Evolutionary conservation across 1,140 invertebrate genomes (phyloP).

Genomic region (Spodoptera litura): DNA sequence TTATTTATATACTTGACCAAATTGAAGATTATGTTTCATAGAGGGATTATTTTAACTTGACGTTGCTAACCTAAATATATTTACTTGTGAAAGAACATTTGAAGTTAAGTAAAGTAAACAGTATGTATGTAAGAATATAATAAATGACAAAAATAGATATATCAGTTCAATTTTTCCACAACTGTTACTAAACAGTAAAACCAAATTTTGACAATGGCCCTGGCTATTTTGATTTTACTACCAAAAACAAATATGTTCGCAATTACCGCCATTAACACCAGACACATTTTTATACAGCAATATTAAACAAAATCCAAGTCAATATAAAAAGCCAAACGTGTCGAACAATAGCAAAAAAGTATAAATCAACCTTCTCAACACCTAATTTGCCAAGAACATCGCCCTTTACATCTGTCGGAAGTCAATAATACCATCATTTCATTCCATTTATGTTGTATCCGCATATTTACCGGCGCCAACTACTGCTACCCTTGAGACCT

Average conservation of each 20-base stretch:
- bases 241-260: too few species aligned
- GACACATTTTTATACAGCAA: too few species aligned
- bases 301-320: too few species aligned
- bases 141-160: too few species aligned
- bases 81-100: too few species aligned
- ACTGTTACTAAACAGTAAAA: too few species aligned
- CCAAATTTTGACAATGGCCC: too few species aligned
- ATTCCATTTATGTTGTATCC: not conserved
- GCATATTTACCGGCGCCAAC: slow-evolving; percentile 9
- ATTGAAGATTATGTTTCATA: slow-evolving; percentile 26
- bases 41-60: slow-evolving; percentile 3
- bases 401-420: slow-evolving; percentile 26
- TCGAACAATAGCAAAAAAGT: not conserved
- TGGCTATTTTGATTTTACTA: too few species aligned
- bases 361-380: slow-evolving; percentile 1
- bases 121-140: too few species aligned
- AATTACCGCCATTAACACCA: too few species aligned
- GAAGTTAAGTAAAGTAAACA: too few species aligned
- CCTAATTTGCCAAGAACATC: slow-evolving; percentile 17
- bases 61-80: slow-evolving; percentile 20
- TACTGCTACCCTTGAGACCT: slow-evolving; percentile 12
- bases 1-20: slow-evolving; percentile 38
- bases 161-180: too few species aligned
- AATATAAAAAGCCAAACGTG: not conserved
- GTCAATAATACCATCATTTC: slow-evolving; percentile 15